phyloP scores from a whole-genome alignment of 1,140 invertebrate species.

The Linepithema humile region DNA sequence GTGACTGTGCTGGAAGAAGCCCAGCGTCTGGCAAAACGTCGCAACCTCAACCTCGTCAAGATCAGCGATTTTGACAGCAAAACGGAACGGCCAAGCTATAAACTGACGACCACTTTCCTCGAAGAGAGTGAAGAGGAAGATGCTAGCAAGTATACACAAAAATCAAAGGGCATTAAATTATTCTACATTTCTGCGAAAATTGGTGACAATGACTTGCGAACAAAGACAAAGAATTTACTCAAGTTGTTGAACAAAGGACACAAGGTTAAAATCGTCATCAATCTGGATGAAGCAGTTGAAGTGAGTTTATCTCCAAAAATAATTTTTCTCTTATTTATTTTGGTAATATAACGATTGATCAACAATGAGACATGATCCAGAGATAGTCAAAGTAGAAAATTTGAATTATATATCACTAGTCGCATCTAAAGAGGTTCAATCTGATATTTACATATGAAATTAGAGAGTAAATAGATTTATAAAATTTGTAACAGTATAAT shows the following conservation, averaged over 20 bases:
- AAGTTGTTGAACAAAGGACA: slow-evolving; percentile 87
- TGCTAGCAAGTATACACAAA: neutral
- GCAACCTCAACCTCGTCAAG: neutral
- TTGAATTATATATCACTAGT: slow-evolving; percentile 92
- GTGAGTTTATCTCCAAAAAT: slow-evolving; percentile 71
- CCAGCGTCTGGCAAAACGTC: slow-evolving; percentile 37
- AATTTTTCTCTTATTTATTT: neutral
- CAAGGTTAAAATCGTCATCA: slow-evolving; percentile 86
- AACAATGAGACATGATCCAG: slow-evolving; percentile 87
- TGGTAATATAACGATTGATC: neutral
- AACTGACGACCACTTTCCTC: neutral
- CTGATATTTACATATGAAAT: slow-evolving; percentile 92
- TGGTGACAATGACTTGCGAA: slow-evolving; percentile 59
- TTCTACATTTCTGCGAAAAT: slow-evolving; percentile 33
- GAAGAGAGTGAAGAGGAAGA: neutral
- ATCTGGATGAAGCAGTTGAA: slow-evolving; percentile 79
- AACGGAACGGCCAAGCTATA: slow-evolving; percentile 3
- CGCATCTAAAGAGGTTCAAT: slow-evolving; percentile 96
- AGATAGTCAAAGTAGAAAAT: slow-evolving; percentile 94
- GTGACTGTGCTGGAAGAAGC: slow-evolving; percentile 18
- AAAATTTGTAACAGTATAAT: neutral
- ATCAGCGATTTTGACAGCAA: neutral
- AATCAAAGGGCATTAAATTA: neutral
- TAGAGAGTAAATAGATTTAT: slow-evolving; percentile 85
- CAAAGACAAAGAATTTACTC: slow-evolving; percentile 86